Base-by-base conservation (phyloP, 2,888 invertebrate genomes). In the Caenorhabditis wallacei region DNA sequence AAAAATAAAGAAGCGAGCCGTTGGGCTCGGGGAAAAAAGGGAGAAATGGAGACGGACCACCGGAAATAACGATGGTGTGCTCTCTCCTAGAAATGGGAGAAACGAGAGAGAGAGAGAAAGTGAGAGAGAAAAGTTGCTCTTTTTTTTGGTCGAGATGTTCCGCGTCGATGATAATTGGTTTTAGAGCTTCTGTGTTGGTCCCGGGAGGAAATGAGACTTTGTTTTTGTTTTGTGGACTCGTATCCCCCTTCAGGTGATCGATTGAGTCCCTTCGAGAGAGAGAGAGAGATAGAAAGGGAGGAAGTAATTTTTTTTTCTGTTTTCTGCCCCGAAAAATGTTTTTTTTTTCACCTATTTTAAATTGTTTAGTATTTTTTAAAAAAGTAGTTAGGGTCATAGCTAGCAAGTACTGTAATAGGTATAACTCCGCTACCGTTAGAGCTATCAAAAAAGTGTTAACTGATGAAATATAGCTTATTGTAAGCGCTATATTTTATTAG, bases 111-210 rank as follows among this genome's bases (percentile, higher is more conserved):
- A 46, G 26, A 68, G 53, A 43, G 64, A 40, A 24, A 54, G 37
- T 63, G 22, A 48, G 43, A 26, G 43, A 48, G 24, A 68, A 68
- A 48, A 53, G 59, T 59, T 51, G 59, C 46, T 69, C 40, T 53
- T 69, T 59, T 69, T 1, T 16, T 1, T 2, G 46, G 46, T 43
- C 54, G 3, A 26, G 68, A 68, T 56, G 76, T 76, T 76, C 68
- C 76, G 69, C 76, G 61, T 46, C 79, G 66, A 57, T 72, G 80
- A 72, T 80, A 80, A 80, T 80, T 80, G 72, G 59, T 72, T 80
- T 80, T 80, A 40, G 69, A 35, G 53, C 61, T 37, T 16, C 22
- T n/a, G n/a, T n/a, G n/a, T n/a, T n/a, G n/a, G n/a, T 18, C 43
- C 46, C 24, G 54, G 37, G 59, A 37, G 5, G 11, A 35, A 35